Base-by-base conservation (phyloP, 2,888 invertebrate species). In the Synergus gifuensis region DNA sequence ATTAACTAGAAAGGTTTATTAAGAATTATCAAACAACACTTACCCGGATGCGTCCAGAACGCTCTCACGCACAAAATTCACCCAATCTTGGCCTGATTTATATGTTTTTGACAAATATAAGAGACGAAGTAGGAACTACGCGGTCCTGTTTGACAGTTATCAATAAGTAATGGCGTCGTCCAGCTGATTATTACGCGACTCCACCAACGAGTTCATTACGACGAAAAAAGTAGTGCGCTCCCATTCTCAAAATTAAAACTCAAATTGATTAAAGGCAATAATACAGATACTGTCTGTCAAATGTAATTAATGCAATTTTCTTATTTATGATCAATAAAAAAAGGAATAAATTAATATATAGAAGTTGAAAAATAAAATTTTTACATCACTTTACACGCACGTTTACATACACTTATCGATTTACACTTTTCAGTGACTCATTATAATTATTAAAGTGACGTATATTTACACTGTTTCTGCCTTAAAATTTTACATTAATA, bases 31-130 rank as follows among this genome's bases (percentile, higher is more conserved):
- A 78, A 44, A 58, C 78, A 69, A 77, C 40, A 86, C 91, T 90
- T 79, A 91, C 91, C 91, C 91, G 91, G 91, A 91, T 91, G 91
- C 91, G 91, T 90, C 91, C 91, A 87, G 87, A 88, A 88, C 88
- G 88, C 85, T 82, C 84, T 89, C 83, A 87, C 88, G 82, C 86
- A 79, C 84, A 84, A 84, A 79, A 82, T 86, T 90, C 90, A 89
- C 87, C 91, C 91, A 89, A 88, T 90, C 85, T 86, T 85, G 85
- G 86, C 86, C 80, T 84, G 78, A 84, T 85, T 88, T 78, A 86
- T 85, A 83, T 83, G 79, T 82, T 85, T 78, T 80, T 81, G 85
- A 83, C 83, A 83, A 76, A 85, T 80, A 85, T 85, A 81, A 83
- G 84, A 87, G 86, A 87, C 88, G 85, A 81, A 83, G 84, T 84